Evolutionary conservation across 1,140 invertebrate species (phyloP).

Genomic region (Geopemphigus sp.): DNA sequence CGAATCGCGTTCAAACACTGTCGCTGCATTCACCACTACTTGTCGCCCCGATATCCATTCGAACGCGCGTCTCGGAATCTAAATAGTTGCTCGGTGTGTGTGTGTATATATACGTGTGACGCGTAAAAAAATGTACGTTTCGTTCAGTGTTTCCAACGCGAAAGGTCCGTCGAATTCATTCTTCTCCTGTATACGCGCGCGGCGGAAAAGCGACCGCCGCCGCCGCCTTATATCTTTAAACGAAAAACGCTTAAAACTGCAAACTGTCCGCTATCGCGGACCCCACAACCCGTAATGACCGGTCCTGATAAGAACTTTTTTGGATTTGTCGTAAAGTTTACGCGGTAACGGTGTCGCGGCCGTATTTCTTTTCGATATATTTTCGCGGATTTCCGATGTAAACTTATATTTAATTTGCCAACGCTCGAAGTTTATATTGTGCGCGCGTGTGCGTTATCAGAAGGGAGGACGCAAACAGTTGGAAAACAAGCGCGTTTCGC

Average conservation of each 20-base stretch:
- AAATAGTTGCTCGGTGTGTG: neutral
- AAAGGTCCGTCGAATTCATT: no score
- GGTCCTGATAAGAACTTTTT: neutral
- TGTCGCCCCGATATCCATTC: slow-evolving; percentile 14
- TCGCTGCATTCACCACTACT: neutral
- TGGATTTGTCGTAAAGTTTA: neutral
- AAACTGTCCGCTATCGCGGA: slow-evolving; percentile 1
- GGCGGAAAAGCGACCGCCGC: no score
- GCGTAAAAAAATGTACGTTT: slow-evolving; percentile 11
- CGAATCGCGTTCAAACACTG: neutral
- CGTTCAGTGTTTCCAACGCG: no score
- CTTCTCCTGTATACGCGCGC: no score
- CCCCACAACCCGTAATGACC: no score
- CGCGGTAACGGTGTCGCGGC: neutral
- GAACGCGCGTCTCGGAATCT: neutral
- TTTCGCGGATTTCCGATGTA: neutral
- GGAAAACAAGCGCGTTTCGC: neutral
- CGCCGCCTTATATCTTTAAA: no score
- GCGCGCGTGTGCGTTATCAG: no score
- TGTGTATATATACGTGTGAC: neutral
- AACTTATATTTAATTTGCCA: slow-evolving; percentile 23
- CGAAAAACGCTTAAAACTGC: slow-evolving; percentile 5
- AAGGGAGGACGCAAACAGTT: neutral
- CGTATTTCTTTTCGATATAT: slow-evolving; percentile 8
- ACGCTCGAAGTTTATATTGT: neutral